Base-by-base conservation (phyloP, 2,797 vertebrate species). In the Okamejei kenojei region DNA sequence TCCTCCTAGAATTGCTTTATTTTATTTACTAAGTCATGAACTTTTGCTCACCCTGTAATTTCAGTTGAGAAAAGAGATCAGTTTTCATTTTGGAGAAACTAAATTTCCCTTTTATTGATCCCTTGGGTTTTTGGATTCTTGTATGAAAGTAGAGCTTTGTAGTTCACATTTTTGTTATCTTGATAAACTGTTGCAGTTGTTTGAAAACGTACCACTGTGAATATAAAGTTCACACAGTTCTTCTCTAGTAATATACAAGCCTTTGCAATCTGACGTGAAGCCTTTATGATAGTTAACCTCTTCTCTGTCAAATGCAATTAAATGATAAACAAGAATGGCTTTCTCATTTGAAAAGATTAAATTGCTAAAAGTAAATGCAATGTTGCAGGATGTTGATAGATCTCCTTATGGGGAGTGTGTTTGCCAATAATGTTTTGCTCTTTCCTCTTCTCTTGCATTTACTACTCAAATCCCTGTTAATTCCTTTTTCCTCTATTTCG, bases 21-120 rank as follows among this genome's bases (percentile, higher is more conserved):
- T 73, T 38, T 74, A 29, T 91, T 92, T 76, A 76, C 90, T 92
- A 58, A 92, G 23, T 92, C 90, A 76, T 76, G 90, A 92, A 92
- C 90, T 73, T 92, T 58, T 58, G 23, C 73, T 92, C 90, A 92
- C 90, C 71, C 71, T 74, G 13, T 54, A 23, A 26, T 54, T 58
- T 92, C 38, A 58, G 13, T 74, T 68, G 45, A 71, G 38, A 74
- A 58, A 92, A 54, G 10, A 23, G 71, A 92, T 92, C 58, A 45
- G 68, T 1, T 76, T 76, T 76, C 29, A 10, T 1, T 74, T 92
- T 76, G 5, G 68, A 73, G 26, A 76, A 92, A 92, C 73, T 13
- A 45, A 26, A 76, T 76, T 76, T 74, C 26, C 21, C 23, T 92
- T 74, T 92, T 58, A 58, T 13, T 68, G 6, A 68, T 35, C 63